Base-by-base conservation (phyloP, 2,113 vertebrate species). In the Cyanoramphus novaezelandiae region DNA sequence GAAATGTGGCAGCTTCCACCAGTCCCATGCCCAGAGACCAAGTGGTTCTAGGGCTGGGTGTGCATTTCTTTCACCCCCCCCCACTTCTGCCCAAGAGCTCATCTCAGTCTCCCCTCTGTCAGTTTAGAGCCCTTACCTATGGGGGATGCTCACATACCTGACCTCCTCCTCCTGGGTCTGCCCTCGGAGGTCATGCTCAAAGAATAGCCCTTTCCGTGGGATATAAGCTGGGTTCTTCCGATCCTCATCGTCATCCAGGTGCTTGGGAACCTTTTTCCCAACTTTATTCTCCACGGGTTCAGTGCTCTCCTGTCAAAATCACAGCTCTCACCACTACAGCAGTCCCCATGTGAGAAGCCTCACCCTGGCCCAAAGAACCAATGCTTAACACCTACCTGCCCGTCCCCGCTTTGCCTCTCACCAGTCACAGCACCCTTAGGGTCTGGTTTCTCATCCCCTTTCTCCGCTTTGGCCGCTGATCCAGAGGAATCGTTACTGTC, bases 181-280 rank as follows among this genome's bases (percentile, higher is more conserved):
- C 17, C 99, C 99, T 53, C 99, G 97, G 44, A 99, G 99, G 35
- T 99, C 99, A 7, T 99, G 99, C 93, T 99, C 99, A 29, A 99
- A 99, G 98, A 99, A 99, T 65, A 99, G 98, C 29, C 99, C 99
- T 95, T 99, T 99, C 72, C 99, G 98, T 0, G 99, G 99, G 93
- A 99, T 99, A 96, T 99, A 99, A 0, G 99, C 99, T 1, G 99
- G 99, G 95, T 99, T 99, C 97, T 99, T 99, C 23, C 99, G 88
- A 92, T 99, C 99, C 95, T 99, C 99, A 11, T 99, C 99, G 2
- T 99, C 99, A 0, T 99, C 99, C 87, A 99, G 96, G 97, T 99
- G 99, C 96, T 99, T 99, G 28, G 98, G 98, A 4, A 97, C 97
- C 84, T 99, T 99, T 18, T 97, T 98, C 15, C 98, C 98, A 0